Evolutionary conservation across 2,888 invertebrate genomes (phyloP).

Genomic region (Aquatica leii): DNA sequence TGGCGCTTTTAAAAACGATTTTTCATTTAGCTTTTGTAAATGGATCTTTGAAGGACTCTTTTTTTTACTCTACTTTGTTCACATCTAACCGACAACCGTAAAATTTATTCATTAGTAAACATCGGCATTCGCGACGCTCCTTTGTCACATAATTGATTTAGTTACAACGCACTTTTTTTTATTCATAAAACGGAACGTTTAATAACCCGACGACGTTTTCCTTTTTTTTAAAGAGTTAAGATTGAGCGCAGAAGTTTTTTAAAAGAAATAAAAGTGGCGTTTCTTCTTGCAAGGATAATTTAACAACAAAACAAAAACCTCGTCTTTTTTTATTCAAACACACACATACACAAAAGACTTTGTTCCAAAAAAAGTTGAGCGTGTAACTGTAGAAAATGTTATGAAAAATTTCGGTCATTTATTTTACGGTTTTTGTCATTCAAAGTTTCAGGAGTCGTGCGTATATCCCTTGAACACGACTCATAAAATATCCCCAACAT

Average conservation of each 20-base stretch:
- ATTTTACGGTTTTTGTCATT: slow-evolving; percentile 36
- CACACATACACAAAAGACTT: slow-evolving; percentile 25
- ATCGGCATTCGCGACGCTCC: slow-evolving; percentile 36
- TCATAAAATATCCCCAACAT: slow-evolving; percentile 32
- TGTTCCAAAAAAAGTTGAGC: slow-evolving; percentile 17
- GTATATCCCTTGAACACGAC: slow-evolving; percentile 24
- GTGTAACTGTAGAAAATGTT: slow-evolving; percentile 32
- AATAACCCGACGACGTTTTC: slow-evolving; percentile 16
- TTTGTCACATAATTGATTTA: slow-evolving; percentile 39
- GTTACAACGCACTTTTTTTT: slow-evolving; percentile 22
- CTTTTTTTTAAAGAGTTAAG: slow-evolving; percentile 11
- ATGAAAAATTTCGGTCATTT: slow-evolving; percentile 38
- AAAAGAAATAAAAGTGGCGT: slow-evolving; percentile 26
- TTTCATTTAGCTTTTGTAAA: slow-evolving; percentile 3
- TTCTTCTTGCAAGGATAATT: slow-evolving; percentile 30
- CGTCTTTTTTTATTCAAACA: slow-evolving; percentile 26
- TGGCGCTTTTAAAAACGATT: background rate
- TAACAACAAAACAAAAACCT: slow-evolving; percentile 32
- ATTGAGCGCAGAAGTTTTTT: slow-evolving; percentile 26
- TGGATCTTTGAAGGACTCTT: slow-evolving; percentile 16
- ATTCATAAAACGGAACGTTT: slow-evolving; percentile 23
- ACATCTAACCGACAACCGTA: slow-evolving; percentile 37
- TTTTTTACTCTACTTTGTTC: slow-evolving; percentile 30
- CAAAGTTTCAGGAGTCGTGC: slow-evolving; percentile 31
- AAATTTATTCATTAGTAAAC: slow-evolving; percentile 40